Conservation (phyloP, 1,140 invertebrate genomes). For the Drosophila truncata region DNA sequence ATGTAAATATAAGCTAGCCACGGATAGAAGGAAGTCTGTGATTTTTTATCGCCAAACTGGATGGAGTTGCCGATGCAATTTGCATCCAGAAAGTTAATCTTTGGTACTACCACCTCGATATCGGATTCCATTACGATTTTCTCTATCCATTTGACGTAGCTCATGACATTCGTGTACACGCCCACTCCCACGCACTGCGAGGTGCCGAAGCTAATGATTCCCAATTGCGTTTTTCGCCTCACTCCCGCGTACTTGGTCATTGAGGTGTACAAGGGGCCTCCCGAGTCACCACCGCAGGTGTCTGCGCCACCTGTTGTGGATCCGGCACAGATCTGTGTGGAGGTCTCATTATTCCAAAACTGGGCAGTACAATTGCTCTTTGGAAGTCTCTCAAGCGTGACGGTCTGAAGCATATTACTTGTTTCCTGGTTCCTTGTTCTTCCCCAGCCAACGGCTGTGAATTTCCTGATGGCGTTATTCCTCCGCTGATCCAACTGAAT, state of each 20-base stretch:
- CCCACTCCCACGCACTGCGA: neutral
- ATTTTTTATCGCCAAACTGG: too few species aligned
- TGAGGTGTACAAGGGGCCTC: constrained; percentile 5
- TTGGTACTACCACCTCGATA: neutral
- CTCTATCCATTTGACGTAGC: constrained; percentile 10
- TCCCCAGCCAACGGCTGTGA: constrained; percentile 1
- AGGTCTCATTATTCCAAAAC: neutral
- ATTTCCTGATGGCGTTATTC: neutral
- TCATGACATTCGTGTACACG: constrained; percentile 8
- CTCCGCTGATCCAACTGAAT: neutral
- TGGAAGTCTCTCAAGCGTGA: neutral
- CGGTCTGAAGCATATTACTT: neutral
- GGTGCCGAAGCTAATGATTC: constrained; percentile 5
- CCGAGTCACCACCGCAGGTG: neutral
- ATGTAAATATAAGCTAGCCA: constrained; percentile 1
- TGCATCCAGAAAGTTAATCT: neutral
- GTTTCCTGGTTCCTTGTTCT: fast-evolving
- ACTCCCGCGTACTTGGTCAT: neutral
- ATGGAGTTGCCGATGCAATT: neutral
- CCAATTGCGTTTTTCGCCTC: neutral
- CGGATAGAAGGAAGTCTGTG: neutral
- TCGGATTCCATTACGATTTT: neutral
- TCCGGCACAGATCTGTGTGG: constrained; percentile 5
- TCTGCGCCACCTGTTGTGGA: neutral
- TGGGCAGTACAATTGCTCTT: fast-evolving